Base-by-base conservation (phyloP, 2,888 invertebrate species). In the Blastobasis adustella region DNA sequence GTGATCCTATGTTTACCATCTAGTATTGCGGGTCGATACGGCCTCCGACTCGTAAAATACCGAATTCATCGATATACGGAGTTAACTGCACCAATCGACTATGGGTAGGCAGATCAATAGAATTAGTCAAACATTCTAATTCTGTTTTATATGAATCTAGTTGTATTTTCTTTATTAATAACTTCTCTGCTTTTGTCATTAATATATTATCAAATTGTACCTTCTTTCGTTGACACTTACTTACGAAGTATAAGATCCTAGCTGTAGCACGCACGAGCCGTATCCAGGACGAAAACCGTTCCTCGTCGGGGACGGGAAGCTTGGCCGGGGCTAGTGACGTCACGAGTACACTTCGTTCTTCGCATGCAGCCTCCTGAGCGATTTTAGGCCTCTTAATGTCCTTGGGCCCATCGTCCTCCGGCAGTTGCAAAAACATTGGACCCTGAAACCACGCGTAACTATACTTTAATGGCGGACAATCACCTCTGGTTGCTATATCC, bases 401-500 rank as follows among this genome's bases (percentile, higher is more conserved):
- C 5, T 4, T 36, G 4, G 48, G 48, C 48, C 48, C 41, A 7
- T 7, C 5, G 5, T 4, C 7, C 6, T 8, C 9, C 5, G 23
- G 9, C 5, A 4, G 9, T 6, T 37, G 9, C 4, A 49, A 7
- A 45, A 49, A 49, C 7, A 37, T 10, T 10, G 49, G 49, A 10
- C 49, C 49, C 5, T 38, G 39, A 10, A 49, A 49, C 49, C 44
- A 47, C 38, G 37, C 43, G 47, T n/a, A 0, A 8, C 8, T 37
- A 36, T 6, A 38, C 41, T 36, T 46, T 8, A 42, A 47, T 10
- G 10, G 8, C 5, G 5, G 6, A 8, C 7, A 4, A 4, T 44
- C 37, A 5, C 8, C 5, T n/a, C 53, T 39, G 1, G 57, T 55
- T 0, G 57, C 55, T n/a, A 55, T 57, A 9, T 62, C 60, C 0